These are phyloP conservation scores for Tetheella fluctuosa DNA, from an alignment of 2,888 invertebrate species.

Conservation along the genomic window DNA sequence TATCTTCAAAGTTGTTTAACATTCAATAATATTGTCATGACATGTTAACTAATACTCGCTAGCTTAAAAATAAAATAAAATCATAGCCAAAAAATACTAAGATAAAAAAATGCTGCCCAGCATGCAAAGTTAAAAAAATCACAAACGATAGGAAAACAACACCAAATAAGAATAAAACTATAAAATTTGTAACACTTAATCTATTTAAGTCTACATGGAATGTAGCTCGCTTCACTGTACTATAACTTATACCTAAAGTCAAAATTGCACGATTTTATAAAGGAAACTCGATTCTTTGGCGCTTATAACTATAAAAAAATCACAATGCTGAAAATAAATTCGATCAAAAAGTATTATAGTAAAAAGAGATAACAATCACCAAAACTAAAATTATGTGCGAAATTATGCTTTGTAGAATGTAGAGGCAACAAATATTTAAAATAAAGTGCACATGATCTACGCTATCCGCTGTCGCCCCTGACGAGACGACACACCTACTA, in stretches of 20 bases:
- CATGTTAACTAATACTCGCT: conserved; percentile 6
- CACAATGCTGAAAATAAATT: conserved; percentile 69
- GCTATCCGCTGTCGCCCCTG: conserved; percentile 37
- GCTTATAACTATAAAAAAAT: conserved; percentile 69
- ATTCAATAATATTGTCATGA: conserved; percentile 13
- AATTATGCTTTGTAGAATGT: conserved; percentile 43
- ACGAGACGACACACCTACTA: conserved; percentile 56
- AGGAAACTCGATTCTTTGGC: conserved; percentile 77
- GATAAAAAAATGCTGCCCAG: conserved; percentile 51
- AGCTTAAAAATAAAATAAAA: conserved; percentile 23
- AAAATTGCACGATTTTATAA: conserved; percentile 71
- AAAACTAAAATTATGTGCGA: conserved; percentile 51
- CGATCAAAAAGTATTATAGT: conserved; percentile 53
- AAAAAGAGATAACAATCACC: conserved; percentile 55
- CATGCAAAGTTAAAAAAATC: conserved; percentile 63
- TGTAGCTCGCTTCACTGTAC: conserved; percentile 52
- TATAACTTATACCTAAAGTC: conserved; percentile 54
- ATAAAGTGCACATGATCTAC: conserved; percentile 40
- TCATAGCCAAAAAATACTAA: conserved; percentile 30
- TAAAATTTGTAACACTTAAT: conserved; percentile 53
- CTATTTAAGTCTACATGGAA: conserved; percentile 47
- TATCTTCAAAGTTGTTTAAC: conserved; percentile 53
- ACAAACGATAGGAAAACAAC: conserved; percentile 52
- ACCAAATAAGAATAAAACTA: conserved; percentile 46
- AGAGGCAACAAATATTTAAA: conserved; percentile 22